A percentile compares a stretch with the other conserved stretches of the same genome.
Evolutionary conservation across 2,113 vertebrate genomes (phyloP).

Genomic region (Hyla sarda): DNA sequence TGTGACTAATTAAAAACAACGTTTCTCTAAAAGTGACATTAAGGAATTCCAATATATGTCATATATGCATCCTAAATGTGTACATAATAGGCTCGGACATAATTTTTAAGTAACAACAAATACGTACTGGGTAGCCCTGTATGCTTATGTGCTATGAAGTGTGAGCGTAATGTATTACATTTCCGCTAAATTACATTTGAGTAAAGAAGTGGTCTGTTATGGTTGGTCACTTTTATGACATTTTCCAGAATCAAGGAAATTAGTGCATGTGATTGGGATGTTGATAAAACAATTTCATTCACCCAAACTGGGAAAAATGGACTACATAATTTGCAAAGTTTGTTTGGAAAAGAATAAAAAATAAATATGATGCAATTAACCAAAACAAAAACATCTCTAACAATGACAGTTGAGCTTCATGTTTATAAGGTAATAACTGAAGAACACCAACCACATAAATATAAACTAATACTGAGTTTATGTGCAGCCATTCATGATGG

Average conservation of each 20-base stretch:
- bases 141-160: neutral
- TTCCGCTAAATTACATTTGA: neutral
- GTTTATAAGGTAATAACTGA: neutral
- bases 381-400: neutral
- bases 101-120: no score
- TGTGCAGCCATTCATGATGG: neutral
- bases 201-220: slow-evolving; percentile 3
- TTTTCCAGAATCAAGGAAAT: slow-evolving; percentile 13
- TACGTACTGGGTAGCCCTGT: neutral
- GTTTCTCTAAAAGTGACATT: neutral
- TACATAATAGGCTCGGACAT: neutral
- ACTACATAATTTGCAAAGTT: neutral
- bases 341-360: neutral
- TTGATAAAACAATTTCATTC: neutral
- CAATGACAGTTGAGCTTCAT: neutral
- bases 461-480: neutral
- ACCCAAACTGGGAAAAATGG: neutral
- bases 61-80: neutral
- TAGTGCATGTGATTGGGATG: slow-evolving; percentile 1
- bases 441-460: neutral
- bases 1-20: neutral
- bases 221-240: slow-evolving; percentile 1
- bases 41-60: neutral
- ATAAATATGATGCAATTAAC: neutral
- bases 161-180: neutral